Percentiles rank a stretch among this genome's conserved stretches.
Conservation (phyloP, 1,140 invertebrate species). For the Trinorchestia longiramus region DNA sequence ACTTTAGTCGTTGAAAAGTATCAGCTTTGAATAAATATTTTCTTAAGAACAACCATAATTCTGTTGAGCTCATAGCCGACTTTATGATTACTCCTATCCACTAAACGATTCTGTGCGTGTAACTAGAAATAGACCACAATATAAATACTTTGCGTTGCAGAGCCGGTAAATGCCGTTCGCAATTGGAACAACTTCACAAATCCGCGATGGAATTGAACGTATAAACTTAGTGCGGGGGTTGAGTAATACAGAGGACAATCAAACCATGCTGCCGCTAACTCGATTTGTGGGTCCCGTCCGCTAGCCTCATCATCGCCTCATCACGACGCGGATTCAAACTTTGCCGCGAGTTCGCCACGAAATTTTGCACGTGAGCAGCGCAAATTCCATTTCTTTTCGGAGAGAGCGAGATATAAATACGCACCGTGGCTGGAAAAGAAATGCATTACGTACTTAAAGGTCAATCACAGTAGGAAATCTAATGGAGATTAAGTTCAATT, state of each 20-base stretch:
- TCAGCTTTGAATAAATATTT: background rate
- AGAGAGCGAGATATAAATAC: too few species aligned
- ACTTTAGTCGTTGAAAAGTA: too few species aligned
- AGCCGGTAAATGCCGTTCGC: background rate
- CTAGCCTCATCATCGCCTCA: background rate
- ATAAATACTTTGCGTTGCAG: background rate
- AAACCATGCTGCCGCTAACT: background rate
- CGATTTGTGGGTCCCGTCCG: background rate
- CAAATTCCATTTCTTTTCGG: background rate
- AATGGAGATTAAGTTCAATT: too few species aligned
- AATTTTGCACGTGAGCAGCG: background rate
- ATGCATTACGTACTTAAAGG: too few species aligned
- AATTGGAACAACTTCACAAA: background rate
- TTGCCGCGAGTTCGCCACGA: background rate
- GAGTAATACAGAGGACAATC: background rate
- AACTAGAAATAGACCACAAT: background rate
- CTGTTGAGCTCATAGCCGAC: background rate
- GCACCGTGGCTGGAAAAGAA: background rate
- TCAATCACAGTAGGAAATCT: too few species aligned
- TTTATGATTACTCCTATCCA: background rate
- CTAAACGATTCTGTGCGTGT: background rate
- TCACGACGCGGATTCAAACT: background rate
- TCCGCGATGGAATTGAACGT: background rate
- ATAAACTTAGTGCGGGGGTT: background rate
- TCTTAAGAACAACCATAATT: background rate